Evolutionary conservation across 2,113 vertebrate genomes (phyloP).

Genomic region (Pipa parva): DNA sequence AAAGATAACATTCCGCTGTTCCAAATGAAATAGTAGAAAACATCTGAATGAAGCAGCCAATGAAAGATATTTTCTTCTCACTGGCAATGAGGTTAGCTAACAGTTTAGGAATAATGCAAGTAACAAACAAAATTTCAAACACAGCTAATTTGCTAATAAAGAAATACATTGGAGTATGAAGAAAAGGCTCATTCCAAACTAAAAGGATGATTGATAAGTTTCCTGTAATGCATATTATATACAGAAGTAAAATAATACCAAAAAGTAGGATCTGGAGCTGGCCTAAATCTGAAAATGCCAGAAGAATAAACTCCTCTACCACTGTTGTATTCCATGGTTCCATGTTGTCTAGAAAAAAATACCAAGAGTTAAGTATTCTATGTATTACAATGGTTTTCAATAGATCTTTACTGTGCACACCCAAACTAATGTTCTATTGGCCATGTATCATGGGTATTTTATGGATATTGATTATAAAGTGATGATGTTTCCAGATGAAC

Average conservation of each 20-base stretch:
- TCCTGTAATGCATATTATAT: background rate
- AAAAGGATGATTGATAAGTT: background rate
- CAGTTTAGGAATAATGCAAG: constrained; percentile 30
- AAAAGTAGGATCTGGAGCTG: background rate
- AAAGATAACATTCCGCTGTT: constrained; percentile 29
- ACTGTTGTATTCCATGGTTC: background rate
- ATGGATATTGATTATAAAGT: no score
- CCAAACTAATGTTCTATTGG: no score
- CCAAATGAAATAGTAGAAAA: constrained; percentile 30
- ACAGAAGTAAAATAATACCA: background rate
- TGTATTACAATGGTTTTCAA: no score
- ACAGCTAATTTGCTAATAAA: constrained; percentile 27
- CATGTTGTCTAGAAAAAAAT: no score
- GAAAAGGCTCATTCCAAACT: background rate
- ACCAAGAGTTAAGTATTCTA: no score
- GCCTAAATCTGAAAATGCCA: background rate
- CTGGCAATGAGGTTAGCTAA: constrained; percentile 3
- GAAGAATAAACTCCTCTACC: background rate
- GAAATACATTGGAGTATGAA: constrained; percentile 37
- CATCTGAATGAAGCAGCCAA: constrained; percentile 27
- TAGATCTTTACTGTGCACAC: no score
- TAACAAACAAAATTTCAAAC: constrained; percentile 23
- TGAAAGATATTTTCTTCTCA: constrained; percentile 29
- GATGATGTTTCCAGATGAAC: no score
- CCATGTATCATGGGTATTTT: no score